Evolutionary conservation across 1,140 invertebrate genomes (phyloP), one percentile per base, ranked within the genome.

Genomic region (Paramacrobiotus metropolitanus): DNA sequence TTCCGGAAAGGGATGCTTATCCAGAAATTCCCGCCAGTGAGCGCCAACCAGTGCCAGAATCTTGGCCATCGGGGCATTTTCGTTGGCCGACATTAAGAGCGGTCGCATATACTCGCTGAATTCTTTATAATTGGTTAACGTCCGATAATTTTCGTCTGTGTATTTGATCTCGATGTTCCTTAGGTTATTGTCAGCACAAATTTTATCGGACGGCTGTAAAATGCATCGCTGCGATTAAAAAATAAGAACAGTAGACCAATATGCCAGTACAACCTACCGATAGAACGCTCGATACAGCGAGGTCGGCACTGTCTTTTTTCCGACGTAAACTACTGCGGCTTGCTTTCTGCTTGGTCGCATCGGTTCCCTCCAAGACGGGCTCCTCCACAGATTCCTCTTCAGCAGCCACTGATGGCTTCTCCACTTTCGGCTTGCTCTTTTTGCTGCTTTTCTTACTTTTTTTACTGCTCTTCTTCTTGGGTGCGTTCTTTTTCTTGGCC

Each of bases 11-110:
- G 86, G 87, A 76, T 90, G 88, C 18, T 81, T 76, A 65, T 84
- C 82, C 21, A 82, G 83, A 73, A 96, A 96, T 68, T 94, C 85
- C 28, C 90, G 78, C 91, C 91, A 96, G 68, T 95, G 95, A 0
- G 91, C 91, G 1, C 87, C 88, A 18, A 96, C 86, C 28, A 96
- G 75, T 82, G 91, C 90, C 82, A 94, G 90, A 55, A 95, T 76
- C 72, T 93, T 94, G 0, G 87, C 84, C 74, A 88, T 87, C 60
- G 85, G 86, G 45, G 87, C 83, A 76, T 91, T 94, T 4, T 90
- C 89, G 77, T 96, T 95, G 70, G 91, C 88, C 72, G 92, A 90
- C 20, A 87, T 82, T 48, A 97, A 74, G 31, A 93, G 76, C 20
- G 91, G 91, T 62, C 90, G 78, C 31, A 95, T 86, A 70, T 94